Conservation (phyloP, 2,888 invertebrate species). For the Microctonus aethiopoides region DNA sequence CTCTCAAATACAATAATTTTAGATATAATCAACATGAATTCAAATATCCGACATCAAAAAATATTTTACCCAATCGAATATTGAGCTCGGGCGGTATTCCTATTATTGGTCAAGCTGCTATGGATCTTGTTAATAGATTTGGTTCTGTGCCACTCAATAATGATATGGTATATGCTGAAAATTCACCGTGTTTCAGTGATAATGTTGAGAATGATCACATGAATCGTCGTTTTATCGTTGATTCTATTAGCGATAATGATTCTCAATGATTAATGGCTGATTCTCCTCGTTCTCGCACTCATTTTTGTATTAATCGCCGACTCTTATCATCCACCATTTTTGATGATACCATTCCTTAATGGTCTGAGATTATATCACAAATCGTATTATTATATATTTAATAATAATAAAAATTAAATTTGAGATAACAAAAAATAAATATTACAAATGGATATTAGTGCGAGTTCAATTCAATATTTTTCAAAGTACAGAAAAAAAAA, state of each 20-base stretch:
- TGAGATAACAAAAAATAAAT: not conserved
- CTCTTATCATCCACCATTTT: not conserved
- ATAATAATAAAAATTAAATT: not conserved
- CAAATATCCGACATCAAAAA: slow-evolving; percentile 56
- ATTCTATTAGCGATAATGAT: slow-evolving; percentile 59
- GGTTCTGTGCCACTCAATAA: slow-evolving; percentile 54
- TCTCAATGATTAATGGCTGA: slow-evolving; percentile 36
- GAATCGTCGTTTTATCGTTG: slow-evolving; percentile 56
- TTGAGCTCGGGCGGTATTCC: slow-evolving; percentile 59
- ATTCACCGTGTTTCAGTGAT: slow-evolving; percentile 54
- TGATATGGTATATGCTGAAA: slow-evolving; percentile 50
- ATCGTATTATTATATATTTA: not conserved
- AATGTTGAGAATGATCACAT: slow-evolving; percentile 55
- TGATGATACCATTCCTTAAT: slow-evolving; percentile 5
- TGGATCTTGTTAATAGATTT: slow-evolving; percentile 62
- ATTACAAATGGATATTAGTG: not conserved
- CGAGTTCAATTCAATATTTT: not conserved
- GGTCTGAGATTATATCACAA: not conserved
- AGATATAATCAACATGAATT: slow-evolving; percentile 54
- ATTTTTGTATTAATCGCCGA: not conserved
- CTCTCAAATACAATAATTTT: slow-evolving; percentile 58
- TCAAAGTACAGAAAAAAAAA: not conserved
- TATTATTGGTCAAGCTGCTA: slow-evolving; percentile 60
- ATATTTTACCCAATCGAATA: slow-evolving; percentile 56
- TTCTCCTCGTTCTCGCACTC: slow-evolving; percentile 3